Evolutionary conservation across 2,888 invertebrate genomes (phyloP), one percentile per base, ranked within the genome.

Genomic region (Calliphora vomitoria): DNA sequence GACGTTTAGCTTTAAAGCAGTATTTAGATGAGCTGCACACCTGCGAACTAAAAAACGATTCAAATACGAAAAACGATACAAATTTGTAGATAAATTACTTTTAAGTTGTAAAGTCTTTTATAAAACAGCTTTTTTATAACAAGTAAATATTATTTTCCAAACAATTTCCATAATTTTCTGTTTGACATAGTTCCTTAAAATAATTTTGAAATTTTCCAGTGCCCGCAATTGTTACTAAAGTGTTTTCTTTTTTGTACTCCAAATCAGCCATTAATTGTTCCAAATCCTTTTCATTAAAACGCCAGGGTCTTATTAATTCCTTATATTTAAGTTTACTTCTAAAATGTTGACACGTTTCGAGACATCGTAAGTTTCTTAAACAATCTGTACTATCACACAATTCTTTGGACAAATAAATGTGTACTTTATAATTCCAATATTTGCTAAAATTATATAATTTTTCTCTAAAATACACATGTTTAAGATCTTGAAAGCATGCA

Each of bases 341-440:
- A 69, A 93, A 89, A 55, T 90, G 88, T 8, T 64, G 53, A 69
- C 93, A 93, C 0, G 80, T 69, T 41, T 74, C 75, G 0, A 15
- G 53, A 58, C 90, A 91, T 11, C 64, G 62, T 1, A 58, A 78
- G 5, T 66, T 76, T 10, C 68, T 47, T 25, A n/a, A 35, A n/a
- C 89, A 90, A 31, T 44, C 76, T 0, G 4, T 5, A 4, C 78
- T 85, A 1, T 4, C 83, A 81, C 92, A 93, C 0, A 85, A 60
- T 62, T 92, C 93, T 89, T 94, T 93, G 1, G 94, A 94, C 69
- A 97, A 89, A 93, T 95, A 96, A 88, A 96, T 94, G 60, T 94
- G 93, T 88, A 95, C 95, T n/a, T 93, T 94, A 91, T 97, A 97
- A 94, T 97, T 97, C 97, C 97, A 97, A 92, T 94, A 96, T 38